Evolutionary conservation across 2,888 invertebrate species (phyloP), one percentile per base, ranked within the genome.

Genomic region (Cheilosia urbana): DNA sequence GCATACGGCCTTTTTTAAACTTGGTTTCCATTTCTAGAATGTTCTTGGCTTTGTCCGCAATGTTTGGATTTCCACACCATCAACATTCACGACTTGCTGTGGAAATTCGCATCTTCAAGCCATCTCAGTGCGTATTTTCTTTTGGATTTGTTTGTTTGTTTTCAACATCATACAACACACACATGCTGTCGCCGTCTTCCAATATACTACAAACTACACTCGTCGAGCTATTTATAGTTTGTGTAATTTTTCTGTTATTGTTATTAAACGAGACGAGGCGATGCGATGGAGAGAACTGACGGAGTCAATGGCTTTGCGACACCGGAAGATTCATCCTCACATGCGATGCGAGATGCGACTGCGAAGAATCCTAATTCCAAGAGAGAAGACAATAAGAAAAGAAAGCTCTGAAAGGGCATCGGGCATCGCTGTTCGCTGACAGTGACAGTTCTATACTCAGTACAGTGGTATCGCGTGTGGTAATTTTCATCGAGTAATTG

Each of bases 241-340:
- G 27, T 66, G 66, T 76, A 66, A 76, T 68, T 77, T 60, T 37
- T 71, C 40, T 69, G 81, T 77, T 77, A 60, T 81, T 76, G 65
- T 82, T 63, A 58, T 71, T 49, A 57, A 21, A 15, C 51, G 51
- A 51, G 9, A 13, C 51, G 21, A 19, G 21, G 49, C 13, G 49
- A 49, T 21, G 66, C 19, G 7, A 27, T 6, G 24, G 15, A 21
- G 17, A 49, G 30, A 34, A 37, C 37, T 57, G 57, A 40, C 55
- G 57, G 34, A 72, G 66, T 82, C 82, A 78, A 66, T 82, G 82
- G 72, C 65, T 82, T 21, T 19, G 71, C 47, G 9, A 65, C 77
- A 66, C 78, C 71, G 78, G 72, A 78, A 82, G 82, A 72, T 30
- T 53, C 49, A 77, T 71, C 58, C 69, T 49, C 57, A 77, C 53